A percentile compares a stretch with the other conserved stretches of the same genome.
Evolutionary conservation across 2,113 vertebrate genomes (phyloP).

Genomic region (Vanacampus margaritifer): DNA sequence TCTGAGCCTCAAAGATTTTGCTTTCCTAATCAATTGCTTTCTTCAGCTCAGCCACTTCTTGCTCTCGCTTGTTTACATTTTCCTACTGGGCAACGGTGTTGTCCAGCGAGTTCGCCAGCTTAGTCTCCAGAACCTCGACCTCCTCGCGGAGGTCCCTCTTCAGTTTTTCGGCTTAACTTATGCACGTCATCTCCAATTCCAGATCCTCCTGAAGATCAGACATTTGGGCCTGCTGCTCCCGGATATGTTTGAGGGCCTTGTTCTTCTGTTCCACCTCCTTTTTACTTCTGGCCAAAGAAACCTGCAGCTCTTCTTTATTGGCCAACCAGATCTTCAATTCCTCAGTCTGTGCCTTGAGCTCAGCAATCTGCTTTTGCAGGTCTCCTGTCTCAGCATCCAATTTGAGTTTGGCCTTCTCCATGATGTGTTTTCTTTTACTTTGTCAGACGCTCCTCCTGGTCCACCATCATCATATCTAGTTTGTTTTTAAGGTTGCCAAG

Average conservation of each 20-base stretch:
- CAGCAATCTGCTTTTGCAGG: constrained; percentile 94
- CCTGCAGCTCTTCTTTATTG: constrained; percentile 95
- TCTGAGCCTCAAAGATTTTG: constrained; percentile 91
- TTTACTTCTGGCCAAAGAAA: constrained; percentile 85
- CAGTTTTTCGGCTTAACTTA: constrained; percentile 95
- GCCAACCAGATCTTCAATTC: constrained; percentile 90
- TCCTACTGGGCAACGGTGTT: constrained; percentile 97
- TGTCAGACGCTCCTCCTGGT: constrained; percentile 95
- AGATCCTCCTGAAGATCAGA: constrained; percentile 94
- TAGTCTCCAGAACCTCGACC: constrained; percentile 92
- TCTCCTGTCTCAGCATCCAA: constrained; percentile 93
- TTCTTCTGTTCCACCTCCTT: constrained; percentile 91
- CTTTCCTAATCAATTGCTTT: constrained; percentile 95
- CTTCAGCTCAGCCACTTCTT: constrained; percentile 95
- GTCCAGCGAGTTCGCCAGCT: constrained; percentile 95
- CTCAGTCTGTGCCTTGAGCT: constrained; percentile 92
- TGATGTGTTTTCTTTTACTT: constrained; percentile 97
- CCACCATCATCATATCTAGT: constrained; percentile 97
- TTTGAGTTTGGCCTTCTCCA: constrained; percentile 96
- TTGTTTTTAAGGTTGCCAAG: constrained; percentile 95
- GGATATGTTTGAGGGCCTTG: constrained; percentile 86
- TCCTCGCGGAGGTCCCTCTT: constrained; percentile 96
- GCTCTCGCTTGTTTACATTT: constrained; percentile 86
- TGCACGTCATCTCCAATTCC: constrained; percentile 86
- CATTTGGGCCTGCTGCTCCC: constrained; percentile 93